phyloP scores from a whole-genome alignment of 2,888 invertebrate genomes.

The Drosophila suboccidentalis region DNA sequence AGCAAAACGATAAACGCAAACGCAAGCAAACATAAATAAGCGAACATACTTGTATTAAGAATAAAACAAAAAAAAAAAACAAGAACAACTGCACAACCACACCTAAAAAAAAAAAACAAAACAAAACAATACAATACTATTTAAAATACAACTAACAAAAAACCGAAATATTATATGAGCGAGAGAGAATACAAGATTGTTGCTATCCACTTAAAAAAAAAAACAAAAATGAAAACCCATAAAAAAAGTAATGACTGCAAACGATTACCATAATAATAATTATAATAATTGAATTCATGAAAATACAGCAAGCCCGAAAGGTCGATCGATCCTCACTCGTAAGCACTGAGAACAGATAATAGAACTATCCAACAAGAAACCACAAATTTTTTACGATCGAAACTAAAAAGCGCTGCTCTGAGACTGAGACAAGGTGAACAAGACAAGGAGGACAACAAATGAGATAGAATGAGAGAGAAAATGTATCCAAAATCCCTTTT shows the following conservation, averaged over 20 bases:
- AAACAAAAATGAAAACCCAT: slow-evolving; percentile 53
- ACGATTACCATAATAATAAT: slow-evolving; percentile 53
- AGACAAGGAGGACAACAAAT: slow-evolving; percentile 12
- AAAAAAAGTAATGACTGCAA: slow-evolving; percentile 57
- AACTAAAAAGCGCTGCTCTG: slow-evolving; percentile 55
- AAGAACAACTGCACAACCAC: slow-evolving; percentile 65
- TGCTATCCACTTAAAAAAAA: slow-evolving; percentile 81
- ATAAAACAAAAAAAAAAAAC: slow-evolving; percentile 26
- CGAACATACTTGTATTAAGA: slow-evolving; percentile 51
- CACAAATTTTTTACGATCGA: slow-evolving; percentile 38
- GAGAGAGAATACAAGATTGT: slow-evolving; percentile 86
- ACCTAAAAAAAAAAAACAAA: slow-evolving; percentile 58
- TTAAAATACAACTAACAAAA: slow-evolving; percentile 67
- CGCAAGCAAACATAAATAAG: slow-evolving; percentile 41
- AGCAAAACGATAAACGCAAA: slow-evolving; percentile 55
- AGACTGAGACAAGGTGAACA: slow-evolving; percentile 48
- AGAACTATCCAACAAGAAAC: slow-evolving; percentile 4
- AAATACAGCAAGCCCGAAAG: slow-evolving; percentile 36
- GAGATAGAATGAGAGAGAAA: not conserved
- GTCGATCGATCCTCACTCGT: slow-evolving; percentile 40
- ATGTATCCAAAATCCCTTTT: slow-evolving; percentile 3
- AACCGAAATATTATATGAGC: slow-evolving; percentile 79
- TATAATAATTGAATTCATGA: slow-evolving; percentile 18
- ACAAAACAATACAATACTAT: slow-evolving; percentile 67
- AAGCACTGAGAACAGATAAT: slow-evolving; percentile 43